These are phyloP conservation scores for Orcinus orca DNA, from an alignment of 2,113 vertebrate species.

Conservation along the genomic window DNA sequence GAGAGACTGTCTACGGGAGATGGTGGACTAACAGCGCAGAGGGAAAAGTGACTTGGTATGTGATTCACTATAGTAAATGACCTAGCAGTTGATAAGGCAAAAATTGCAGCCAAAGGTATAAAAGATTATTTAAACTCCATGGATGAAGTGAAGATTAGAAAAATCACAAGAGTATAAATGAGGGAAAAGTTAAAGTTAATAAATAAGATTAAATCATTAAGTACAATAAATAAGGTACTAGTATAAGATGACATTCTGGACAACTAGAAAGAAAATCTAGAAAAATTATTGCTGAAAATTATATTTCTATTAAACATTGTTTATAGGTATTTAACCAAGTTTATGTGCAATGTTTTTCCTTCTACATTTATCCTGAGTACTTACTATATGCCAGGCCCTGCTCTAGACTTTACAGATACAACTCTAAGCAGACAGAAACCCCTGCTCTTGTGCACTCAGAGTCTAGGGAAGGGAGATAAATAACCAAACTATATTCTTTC, in stretches of 20 bases:
- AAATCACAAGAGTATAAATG: neutral
- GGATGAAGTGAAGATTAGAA: neutral
- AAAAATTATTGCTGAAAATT: neutral
- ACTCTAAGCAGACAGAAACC: neutral
- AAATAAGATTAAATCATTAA: conserved; percentile 9
- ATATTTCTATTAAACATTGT: neutral
- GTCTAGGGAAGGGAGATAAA: neutral
- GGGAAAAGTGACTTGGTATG: neutral
- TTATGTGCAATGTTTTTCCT: neutral
- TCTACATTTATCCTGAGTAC: neutral
- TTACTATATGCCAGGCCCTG: neutral
- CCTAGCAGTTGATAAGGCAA: neutral
- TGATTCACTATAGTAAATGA: neutral
- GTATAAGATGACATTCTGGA: neutral
- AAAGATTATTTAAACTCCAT: neutral
- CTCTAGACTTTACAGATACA: neutral
- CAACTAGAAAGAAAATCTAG: conserved; percentile 18
- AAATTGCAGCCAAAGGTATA: neutral
- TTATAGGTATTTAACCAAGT: neutral
- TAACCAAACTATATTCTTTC: neutral
- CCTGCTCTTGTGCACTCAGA: neutral
- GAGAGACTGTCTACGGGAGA: neutral
- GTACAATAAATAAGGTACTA: neutral
- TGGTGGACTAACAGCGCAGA: neutral
- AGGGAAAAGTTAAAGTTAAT: neutral